Evolutionary conservation across 2,888 invertebrate genomes (phyloP).

Genomic region (Amitus sp.): DNA sequence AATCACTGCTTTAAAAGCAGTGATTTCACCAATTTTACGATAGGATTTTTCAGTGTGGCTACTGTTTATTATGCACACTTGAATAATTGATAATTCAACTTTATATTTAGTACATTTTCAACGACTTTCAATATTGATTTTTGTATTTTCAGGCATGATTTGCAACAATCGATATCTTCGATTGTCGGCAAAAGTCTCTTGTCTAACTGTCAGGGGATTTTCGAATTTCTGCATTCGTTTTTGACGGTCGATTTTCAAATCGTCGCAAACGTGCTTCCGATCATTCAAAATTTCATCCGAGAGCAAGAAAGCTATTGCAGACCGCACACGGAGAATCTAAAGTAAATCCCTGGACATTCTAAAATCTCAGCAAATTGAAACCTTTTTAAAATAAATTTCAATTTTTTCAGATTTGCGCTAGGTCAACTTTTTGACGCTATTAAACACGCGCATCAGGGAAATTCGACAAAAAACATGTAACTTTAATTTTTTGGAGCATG

Average conservation of each 20-base stretch:
- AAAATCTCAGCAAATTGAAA: not conserved
- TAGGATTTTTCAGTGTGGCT: not conserved
- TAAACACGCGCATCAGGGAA: conserved; percentile 4
- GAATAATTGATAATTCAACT: too few species aligned
- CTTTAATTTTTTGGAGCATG: too few species aligned
- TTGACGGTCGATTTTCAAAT: conserved; percentile 41
- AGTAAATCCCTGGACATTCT: conserved; percentile 48
- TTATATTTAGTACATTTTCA: too few species aligned
- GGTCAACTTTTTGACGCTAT: conserved; percentile 26
- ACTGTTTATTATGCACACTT: too few species aligned
- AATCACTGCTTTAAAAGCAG: too few species aligned
- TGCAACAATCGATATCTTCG: not conserved
- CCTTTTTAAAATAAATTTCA: not conserved
- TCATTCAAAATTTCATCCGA: conserved; percentile 47
- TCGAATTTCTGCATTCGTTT: conserved; percentile 52
- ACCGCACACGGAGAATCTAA: conserved; percentile 51
- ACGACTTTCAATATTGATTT: too few species aligned
- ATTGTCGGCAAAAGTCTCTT: conserved; percentile 46
- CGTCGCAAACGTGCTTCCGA: conserved; percentile 42
- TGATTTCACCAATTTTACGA: too few species aligned
- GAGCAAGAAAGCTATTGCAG: conserved; percentile 49
- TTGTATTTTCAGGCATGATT: not conserved
- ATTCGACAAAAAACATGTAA: too few species aligned
- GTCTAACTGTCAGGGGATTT: conserved; percentile 46
- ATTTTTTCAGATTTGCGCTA: conserved; percentile 41